phyloP scores from a whole-genome alignment of 1,140 invertebrate species.

The Drosophila ohnishii region DNA sequence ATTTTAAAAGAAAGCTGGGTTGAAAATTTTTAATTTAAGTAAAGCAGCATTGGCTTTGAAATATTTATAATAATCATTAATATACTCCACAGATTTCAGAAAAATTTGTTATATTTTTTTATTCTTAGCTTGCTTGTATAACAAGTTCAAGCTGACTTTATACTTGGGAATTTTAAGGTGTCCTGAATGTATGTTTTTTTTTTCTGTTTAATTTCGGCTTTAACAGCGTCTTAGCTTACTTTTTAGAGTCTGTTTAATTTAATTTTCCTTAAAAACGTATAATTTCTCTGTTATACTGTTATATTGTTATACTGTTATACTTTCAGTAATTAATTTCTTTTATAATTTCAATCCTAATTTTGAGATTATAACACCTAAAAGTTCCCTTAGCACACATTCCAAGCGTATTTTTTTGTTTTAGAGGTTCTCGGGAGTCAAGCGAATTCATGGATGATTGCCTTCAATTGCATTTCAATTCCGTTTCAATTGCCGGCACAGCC shows the following conservation, averaged over 20 bases:
- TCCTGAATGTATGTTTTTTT: background rate
- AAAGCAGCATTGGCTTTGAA: background rate
- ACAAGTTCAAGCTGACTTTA: background rate
- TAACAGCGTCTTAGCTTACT: background rate
- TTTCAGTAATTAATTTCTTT: no score
- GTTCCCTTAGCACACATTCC: background rate
- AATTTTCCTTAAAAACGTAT: background rate
- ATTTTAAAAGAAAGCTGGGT: background rate
- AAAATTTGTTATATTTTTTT: background rate
- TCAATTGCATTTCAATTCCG: slow-evolving; percentile 55
- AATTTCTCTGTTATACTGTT: background rate
- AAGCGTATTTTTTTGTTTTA: background rate
- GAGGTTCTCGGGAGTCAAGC: slow-evolving; percentile 37
- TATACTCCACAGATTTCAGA: background rate
- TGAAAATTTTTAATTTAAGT: background rate
- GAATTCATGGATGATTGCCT: slow-evolving; percentile 51
- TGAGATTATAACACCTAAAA: background rate
- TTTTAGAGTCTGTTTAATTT: background rate
- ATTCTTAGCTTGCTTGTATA: background rate
- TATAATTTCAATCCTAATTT: background rate
- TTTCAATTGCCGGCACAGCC: slow-evolving; percentile 40
- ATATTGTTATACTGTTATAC: background rate
- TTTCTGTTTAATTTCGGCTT: no score
- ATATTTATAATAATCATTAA: background rate
- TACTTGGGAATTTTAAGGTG: background rate